Evolutionary conservation across 2,113 vertebrate genomes (phyloP).

Genomic region (Casuarius casuarius): DNA sequence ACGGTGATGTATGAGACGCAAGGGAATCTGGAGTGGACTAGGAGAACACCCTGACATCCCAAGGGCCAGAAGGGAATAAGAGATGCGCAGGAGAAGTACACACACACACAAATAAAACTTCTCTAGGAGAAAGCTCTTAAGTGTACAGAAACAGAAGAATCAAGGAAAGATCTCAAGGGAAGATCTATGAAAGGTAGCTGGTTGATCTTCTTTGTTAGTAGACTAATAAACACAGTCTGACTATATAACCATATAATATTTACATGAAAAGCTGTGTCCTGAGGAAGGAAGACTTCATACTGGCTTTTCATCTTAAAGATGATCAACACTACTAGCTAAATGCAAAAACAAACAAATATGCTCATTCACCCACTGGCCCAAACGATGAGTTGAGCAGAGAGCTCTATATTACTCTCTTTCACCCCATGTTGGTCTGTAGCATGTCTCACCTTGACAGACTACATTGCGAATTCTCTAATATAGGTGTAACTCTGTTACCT

Average conservation of each 20-base stretch:
- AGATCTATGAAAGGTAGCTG: background rate
- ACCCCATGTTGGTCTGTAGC: fast-evolving
- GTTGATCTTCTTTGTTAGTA: background rate
- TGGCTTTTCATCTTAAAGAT: background rate
- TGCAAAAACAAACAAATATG: background rate
- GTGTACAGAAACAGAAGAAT: background rate
- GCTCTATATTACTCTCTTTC: background rate
- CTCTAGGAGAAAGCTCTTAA: background rate
- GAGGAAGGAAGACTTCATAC: background rate
- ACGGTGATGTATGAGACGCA: background rate
- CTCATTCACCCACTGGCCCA: background rate
- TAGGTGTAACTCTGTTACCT: background rate
- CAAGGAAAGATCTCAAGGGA: background rate
- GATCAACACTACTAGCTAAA: background rate
- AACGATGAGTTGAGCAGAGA: no score
- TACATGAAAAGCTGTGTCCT: background rate
- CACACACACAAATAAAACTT: no score
- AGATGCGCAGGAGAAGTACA: background rate
- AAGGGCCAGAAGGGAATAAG: background rate
- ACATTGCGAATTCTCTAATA: background rate
- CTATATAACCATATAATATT: no score
- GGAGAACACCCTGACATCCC: background rate
- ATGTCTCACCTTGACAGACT: background rate
- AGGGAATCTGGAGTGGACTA: background rate
- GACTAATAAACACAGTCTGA: background rate